Conservation (phyloP, 2,113 vertebrate genomes). For the Ancistrus triradiatus region DNA sequence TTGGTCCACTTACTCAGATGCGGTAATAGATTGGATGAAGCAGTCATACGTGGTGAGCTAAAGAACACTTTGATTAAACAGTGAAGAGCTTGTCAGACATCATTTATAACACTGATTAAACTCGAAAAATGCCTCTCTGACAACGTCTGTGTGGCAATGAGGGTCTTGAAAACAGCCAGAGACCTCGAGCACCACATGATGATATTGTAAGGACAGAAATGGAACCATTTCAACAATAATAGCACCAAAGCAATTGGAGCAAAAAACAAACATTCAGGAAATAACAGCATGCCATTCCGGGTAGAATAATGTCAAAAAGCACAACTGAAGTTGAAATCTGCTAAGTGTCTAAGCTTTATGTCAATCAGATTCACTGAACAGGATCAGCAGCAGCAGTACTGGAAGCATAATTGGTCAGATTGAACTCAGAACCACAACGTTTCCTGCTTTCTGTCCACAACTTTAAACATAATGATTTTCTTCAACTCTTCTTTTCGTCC, state of each 20-base stretch:
- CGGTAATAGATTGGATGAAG: slow-evolving; percentile 2
- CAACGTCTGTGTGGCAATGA: background rate
- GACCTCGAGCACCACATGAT: background rate
- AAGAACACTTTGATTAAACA: slow-evolving; percentile 28
- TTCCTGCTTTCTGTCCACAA: too few relatives aligned
- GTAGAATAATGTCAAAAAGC: too few relatives aligned
- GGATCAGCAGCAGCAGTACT: too few relatives aligned
- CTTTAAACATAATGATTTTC: too few relatives aligned
- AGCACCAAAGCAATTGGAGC: background rate
- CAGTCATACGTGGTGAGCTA: background rate
- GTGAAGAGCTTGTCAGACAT: slow-evolving; percentile 7
- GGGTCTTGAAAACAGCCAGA: background rate
- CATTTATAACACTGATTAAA: background rate
- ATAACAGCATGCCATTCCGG: too few relatives aligned
- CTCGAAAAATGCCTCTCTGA: background rate
- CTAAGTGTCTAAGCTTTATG: too few relatives aligned
- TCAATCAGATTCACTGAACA: too few relatives aligned
- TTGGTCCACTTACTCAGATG: background rate
- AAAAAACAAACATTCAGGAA: too few relatives aligned
- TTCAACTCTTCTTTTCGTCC: too few relatives aligned
- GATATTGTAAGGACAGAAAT: background rate
- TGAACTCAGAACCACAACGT: too few relatives aligned
- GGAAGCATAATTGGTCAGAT: too few relatives aligned
- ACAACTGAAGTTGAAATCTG: too few relatives aligned
- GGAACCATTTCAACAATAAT: background rate